Evolutionary conservation across 2,888 invertebrate species (phyloP).

Genomic region (Clostera curtula): DNA sequence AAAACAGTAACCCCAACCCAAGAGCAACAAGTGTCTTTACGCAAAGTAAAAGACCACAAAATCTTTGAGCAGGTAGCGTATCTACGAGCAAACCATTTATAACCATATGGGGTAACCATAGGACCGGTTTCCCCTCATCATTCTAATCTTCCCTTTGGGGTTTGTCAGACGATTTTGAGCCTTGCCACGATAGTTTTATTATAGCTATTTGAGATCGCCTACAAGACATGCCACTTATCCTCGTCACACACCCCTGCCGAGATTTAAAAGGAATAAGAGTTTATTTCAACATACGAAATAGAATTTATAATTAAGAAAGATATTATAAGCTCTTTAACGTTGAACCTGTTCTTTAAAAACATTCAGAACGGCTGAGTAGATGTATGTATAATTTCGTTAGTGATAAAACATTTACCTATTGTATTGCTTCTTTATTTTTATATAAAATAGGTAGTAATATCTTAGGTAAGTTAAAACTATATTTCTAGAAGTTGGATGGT

Average conservation of each 20-base stretch:
- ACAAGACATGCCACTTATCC: constrained; percentile 30
- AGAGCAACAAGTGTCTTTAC: constrained; percentile 67
- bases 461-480: background rate
- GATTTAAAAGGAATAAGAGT: constrained; percentile 52
- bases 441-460: background rate
- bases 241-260: constrained; percentile 53
- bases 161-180: constrained; percentile 40
- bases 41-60: constrained; percentile 64
- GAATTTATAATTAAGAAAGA: no score
- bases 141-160: constrained; percentile 30
- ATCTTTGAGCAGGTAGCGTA: constrained; percentile 60
- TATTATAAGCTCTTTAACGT: no score
- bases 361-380: no score
- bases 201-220: constrained; percentile 19
- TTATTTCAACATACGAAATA: constrained; percentile 21
- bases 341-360: no score
- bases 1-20: constrained; percentile 51
- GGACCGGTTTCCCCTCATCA: constrained; percentile 51
- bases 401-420: no score
- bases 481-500: constrained; percentile 4
- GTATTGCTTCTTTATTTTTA: no score
- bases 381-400: no score
- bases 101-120: constrained; percentile 49
- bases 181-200: constrained; percentile 26
- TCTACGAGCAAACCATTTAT: constrained; percentile 45